A percentile compares a stretch with the other conserved stretches of the same genome.
These are phyloP conservation scores for Lepeophtheirus nordmannii DNA, from an alignment of 2,888 invertebrate species.

Conservation along the genomic window DNA sequence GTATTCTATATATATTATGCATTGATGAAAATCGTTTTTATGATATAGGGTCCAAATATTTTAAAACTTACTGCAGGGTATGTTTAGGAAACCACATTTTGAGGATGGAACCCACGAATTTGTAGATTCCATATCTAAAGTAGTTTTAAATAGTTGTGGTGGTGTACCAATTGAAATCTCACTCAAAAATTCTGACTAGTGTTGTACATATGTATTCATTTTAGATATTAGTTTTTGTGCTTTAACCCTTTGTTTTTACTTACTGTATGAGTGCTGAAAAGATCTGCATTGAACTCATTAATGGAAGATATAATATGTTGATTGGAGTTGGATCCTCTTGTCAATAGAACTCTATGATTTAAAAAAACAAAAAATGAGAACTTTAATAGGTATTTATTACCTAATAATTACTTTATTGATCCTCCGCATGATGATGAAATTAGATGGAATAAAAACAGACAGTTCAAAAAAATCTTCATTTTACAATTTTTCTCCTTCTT, in stretches of 20 bases:
- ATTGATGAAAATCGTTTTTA: conserved; percentile 31
- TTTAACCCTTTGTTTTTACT: no score
- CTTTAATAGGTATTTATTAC: neutral
- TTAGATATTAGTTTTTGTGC: neutral
- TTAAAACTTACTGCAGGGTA: conserved; percentile 38
- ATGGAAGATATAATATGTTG: no score
- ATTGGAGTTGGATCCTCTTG: neutral
- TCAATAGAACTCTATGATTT: neutral
- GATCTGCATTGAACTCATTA: no score
- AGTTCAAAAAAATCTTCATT: no score
- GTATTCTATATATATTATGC: conserved; percentile 30
- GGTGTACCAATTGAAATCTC: conserved; percentile 39
- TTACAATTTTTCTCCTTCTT: no score
- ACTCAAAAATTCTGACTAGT: conserved; percentile 39
- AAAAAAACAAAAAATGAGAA: neutral
- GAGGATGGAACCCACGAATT: conserved; percentile 46
- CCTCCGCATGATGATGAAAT: no score
- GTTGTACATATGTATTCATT: neutral
- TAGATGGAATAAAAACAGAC: no score
- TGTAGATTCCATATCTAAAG: conserved; percentile 45
- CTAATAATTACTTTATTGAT: neutral
- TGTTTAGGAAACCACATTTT: conserved; percentile 40
- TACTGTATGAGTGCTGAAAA: no score
- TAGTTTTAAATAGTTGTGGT: conserved; percentile 38
- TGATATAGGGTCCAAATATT: neutral